These are phyloP conservation scores for Empidonax alnorum DNA, from an alignment of 2,113 vertebrate species.

Conservation along the genomic window DNA sequence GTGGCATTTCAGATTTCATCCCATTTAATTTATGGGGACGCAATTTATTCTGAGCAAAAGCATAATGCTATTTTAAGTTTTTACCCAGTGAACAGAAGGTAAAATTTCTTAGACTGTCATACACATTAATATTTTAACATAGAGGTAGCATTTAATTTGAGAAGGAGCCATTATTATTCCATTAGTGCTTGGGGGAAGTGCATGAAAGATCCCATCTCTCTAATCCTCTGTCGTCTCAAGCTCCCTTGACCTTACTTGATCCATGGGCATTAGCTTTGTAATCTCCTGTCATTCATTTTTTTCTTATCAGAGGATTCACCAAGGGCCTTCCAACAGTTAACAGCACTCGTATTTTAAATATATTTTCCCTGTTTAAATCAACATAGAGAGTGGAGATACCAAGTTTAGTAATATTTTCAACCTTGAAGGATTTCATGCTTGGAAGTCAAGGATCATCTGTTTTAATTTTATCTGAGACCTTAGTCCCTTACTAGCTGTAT, in stretches of 20 bases:
- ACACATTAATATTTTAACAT: constrained; percentile 18
- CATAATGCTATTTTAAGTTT: neutral
- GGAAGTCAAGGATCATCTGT: neutral
- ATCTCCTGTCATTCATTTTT: constrained; percentile 81
- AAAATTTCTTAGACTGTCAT: neutral
- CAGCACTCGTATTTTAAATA: neutral
- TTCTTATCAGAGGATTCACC: constrained; percentile 76
- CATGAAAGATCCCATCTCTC: constrained; percentile 60
- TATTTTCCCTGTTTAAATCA: neutral
- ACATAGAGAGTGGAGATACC: neutral
- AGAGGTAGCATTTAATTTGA: constrained; percentile 43
- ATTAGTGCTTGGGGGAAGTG: constrained; percentile 31
- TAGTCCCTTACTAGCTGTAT: neutral
- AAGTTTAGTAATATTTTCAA: neutral
- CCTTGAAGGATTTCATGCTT: neutral
- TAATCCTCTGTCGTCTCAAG: constrained; percentile 82
- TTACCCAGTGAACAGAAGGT: neutral
- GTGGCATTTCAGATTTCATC: neutral
- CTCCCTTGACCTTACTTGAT: constrained; percentile 81
- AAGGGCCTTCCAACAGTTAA: constrained; percentile 16
- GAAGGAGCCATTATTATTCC: constrained; percentile 26
- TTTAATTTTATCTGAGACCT: constrained; percentile 5
- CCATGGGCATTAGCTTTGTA: constrained; percentile 83
- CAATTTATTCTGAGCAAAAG: neutral
- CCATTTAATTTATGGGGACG: neutral